phyloP scores from a whole-genome alignment of 2,888 invertebrate species.

The Lepidonotus clava region DNA sequence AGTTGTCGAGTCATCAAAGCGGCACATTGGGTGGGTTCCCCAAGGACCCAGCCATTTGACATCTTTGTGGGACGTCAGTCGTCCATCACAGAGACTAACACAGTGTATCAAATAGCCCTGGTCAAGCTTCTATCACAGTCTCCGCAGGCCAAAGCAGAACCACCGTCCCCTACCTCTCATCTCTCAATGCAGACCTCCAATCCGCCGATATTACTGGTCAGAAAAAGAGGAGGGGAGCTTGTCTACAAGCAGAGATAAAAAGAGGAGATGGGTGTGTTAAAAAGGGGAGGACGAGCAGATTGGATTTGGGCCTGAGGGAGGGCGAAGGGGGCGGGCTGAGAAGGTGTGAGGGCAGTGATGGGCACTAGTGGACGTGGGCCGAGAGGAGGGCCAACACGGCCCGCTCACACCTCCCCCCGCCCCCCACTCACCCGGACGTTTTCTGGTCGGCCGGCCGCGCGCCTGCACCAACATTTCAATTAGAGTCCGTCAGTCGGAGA shows the following conservation, averaged over 20 bases:
- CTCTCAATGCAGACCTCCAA: not conserved
- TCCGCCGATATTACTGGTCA: not conserved
- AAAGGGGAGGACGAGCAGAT: not conserved
- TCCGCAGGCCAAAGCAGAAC: too few species aligned
- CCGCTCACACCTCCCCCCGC: not conserved
- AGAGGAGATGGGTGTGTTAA: not conserved
- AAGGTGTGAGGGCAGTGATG: not conserved
- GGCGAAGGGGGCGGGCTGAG: not conserved
- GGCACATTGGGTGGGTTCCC: too few species aligned
- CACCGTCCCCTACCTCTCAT: not conserved
- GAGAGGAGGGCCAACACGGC: not conserved
- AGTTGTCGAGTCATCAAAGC: too few species aligned
- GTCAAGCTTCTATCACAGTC: too few species aligned
- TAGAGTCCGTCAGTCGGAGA: not conserved
- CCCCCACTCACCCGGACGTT: not conserved
- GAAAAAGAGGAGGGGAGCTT: not conserved
- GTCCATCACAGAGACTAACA: too few species aligned
- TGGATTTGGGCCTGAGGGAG: not conserved
- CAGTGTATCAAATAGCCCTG: too few species aligned
- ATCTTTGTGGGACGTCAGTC: too few species aligned
- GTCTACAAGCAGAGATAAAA: not conserved
- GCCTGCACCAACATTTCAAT: not conserved
- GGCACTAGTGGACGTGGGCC: not conserved
- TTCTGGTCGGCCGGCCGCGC: not conserved
- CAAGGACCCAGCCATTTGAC: too few species aligned